Conservation (phyloP, 2,888 invertebrate species). For the Prionchulus punctatus region DNA sequence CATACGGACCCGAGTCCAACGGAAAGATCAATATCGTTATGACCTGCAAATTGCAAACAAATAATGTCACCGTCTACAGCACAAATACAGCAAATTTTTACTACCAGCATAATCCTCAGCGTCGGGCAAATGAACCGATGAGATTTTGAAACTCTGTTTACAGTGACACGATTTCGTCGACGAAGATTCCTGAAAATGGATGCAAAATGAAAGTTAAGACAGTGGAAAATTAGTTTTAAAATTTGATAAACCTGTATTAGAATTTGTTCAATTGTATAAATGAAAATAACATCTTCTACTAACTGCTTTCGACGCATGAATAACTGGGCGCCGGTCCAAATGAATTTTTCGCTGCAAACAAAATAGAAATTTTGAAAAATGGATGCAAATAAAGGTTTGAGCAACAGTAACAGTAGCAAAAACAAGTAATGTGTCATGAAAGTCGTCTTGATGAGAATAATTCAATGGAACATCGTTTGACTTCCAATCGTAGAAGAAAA, state of each 20-base stretch:
- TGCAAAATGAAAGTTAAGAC: too few species aligned
- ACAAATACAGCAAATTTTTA: neutral
- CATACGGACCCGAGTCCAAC: conserved; percentile 74
- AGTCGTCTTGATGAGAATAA: too few species aligned
- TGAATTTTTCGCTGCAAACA: neutral
- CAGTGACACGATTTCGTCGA: neutral
- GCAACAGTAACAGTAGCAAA: too few species aligned
- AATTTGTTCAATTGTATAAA: neutral
- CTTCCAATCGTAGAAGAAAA: too few species aligned
- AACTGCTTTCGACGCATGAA: neutral
- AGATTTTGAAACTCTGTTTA: conserved; percentile 15
- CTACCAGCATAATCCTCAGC: conserved; percentile 45
- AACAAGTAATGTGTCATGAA: too few species aligned
- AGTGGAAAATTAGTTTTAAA: too few species aligned
- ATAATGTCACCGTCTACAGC: neutral
- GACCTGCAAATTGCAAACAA: conserved; percentile 34
- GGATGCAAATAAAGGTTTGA: too few species aligned
- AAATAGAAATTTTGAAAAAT: too few species aligned
- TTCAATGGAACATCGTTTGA: too few species aligned
- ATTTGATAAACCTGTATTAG: too few species aligned
- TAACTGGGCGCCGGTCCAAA: neutral
- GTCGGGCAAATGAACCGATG: conserved; percentile 52
- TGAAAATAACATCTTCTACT: neutral
- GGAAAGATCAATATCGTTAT: conserved; percentile 52
- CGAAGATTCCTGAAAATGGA: too few species aligned